Evolutionary conservation across 1,140 invertebrate genomes (phyloP).

Genomic region (Brachionus rubens): DNA sequence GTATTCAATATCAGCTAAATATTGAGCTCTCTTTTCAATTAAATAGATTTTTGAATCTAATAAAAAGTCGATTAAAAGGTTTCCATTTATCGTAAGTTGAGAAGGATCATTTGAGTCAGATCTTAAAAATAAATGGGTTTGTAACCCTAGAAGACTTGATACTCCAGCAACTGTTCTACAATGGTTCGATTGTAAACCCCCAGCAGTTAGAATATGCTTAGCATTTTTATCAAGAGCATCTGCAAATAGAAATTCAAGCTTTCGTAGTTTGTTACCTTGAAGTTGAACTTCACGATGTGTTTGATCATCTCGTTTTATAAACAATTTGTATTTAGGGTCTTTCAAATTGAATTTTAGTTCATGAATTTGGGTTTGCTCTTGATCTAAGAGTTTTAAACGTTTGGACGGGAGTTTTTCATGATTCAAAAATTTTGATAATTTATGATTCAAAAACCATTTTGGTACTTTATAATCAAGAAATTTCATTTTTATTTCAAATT

Average conservation of each 20-base stretch:
- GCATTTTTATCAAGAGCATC: constrained; percentile 49
- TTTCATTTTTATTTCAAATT: constrained; percentile 16
- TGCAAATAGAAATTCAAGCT: constrained; percentile 56
- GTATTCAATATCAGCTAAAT: neutral
- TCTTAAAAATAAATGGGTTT: constrained; percentile 52
- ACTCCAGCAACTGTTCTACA: constrained; percentile 52
- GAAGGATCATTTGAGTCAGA: constrained; percentile 48
- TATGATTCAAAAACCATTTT: constrained; percentile 19
- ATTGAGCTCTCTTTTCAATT: constrained; percentile 49
- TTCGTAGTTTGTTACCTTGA: constrained; percentile 51
- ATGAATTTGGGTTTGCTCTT: neutral
- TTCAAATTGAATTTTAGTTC: neutral
- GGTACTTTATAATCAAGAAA: neutral
- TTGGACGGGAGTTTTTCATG: neutral
- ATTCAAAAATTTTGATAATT: neutral
- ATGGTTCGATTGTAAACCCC: constrained; percentile 55
- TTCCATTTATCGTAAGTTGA: constrained; percentile 51
- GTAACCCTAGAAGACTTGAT: constrained; percentile 50
- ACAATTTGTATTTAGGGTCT: neutral
- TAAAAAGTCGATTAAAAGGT: constrained; percentile 53
- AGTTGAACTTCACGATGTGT: constrained; percentile 1
- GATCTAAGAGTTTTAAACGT: neutral
- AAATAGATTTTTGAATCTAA: constrained; percentile 53
- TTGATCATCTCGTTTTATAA: constrained; percentile 36
- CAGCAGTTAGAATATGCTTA: constrained; percentile 54